Conservation (phyloP, 2,113 vertebrate genomes). For the Strix uralensis region DNA sequence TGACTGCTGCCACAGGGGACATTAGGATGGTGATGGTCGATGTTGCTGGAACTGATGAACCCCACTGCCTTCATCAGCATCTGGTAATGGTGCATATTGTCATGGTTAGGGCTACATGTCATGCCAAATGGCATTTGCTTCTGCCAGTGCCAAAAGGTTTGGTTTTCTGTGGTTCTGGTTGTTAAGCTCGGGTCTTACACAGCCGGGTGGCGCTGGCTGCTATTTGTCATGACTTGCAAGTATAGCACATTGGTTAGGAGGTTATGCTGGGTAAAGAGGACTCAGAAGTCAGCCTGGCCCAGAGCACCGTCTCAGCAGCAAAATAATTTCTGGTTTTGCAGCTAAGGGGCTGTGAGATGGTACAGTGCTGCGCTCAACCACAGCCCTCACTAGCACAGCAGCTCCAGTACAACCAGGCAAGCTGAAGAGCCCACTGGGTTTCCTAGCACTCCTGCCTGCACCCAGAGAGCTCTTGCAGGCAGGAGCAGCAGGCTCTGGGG, state of each 20-base stretch:
- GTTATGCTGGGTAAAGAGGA: too few relatives aligned
- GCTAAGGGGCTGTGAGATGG: not conserved
- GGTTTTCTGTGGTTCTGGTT: not conserved
- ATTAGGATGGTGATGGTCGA: not conserved
- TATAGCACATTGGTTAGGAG: accelerated
- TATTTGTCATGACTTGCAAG: not conserved
- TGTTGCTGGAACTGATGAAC: not conserved
- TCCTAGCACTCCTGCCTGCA: accelerated
- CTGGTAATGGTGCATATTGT: not conserved
- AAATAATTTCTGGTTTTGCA: not conserved
- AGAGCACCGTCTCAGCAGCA: not conserved
- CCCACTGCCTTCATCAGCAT: not conserved
- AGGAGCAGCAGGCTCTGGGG: not conserved
- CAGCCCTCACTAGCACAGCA: not conserved
- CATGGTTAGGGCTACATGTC: not conserved
- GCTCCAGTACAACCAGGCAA: not conserved
- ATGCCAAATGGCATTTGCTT: accelerated
- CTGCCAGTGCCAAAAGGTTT: not conserved
- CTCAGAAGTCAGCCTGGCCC: not conserved
- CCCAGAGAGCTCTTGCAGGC: not conserved
- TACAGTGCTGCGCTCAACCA: not conserved
- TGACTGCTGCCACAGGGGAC: not conserved
- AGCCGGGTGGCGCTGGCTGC: not conserved
- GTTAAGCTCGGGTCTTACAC: not conserved
- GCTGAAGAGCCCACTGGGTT: not conserved